Percentiles rank a stretch among this genome's conserved stretches.
Evolutionary conservation across 2,888 invertebrate species (phyloP).

Genomic region (Cephus spinipes): DNA sequence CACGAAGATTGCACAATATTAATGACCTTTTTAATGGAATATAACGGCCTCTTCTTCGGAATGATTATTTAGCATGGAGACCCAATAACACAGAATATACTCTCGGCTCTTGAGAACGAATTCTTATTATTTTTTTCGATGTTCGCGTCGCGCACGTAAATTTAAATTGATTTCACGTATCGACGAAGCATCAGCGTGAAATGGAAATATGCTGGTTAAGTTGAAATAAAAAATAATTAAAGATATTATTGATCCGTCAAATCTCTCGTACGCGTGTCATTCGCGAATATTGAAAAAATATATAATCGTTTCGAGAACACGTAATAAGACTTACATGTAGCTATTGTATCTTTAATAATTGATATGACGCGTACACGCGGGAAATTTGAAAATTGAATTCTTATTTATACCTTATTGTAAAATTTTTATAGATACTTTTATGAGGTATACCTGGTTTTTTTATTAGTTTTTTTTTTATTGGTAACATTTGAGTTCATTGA

Average conservation of each 20-base stretch:
- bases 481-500: neutral
- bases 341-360: neutral
- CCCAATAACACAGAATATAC: conserved; percentile 33
- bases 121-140: neutral
- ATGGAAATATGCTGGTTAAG: neutral
- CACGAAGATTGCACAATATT: conserved; percentile 38
- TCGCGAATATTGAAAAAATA: neutral
- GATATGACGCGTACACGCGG: neutral
- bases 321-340: neutral
- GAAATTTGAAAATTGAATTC: neutral
- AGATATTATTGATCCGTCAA: neutral
- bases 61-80: conserved; percentile 46
- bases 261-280: neutral
- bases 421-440: neutral
- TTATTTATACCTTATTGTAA: neutral
- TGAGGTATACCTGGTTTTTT: neutral
- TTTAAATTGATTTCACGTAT: neutral
- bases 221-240: neutral
- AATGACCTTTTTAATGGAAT: conserved; percentile 39
- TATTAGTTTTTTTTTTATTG: neutral
- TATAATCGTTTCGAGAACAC: neutral
- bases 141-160: neutral
- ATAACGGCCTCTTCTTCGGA: conserved; percentile 40
- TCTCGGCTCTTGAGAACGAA: neutral
- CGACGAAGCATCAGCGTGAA: neutral